Percentiles rank a stretch among this genome's conserved stretches.
Evolutionary conservation across 2,113 vertebrate genomes (phyloP).

Genomic region (Sialia sialis): DNA sequence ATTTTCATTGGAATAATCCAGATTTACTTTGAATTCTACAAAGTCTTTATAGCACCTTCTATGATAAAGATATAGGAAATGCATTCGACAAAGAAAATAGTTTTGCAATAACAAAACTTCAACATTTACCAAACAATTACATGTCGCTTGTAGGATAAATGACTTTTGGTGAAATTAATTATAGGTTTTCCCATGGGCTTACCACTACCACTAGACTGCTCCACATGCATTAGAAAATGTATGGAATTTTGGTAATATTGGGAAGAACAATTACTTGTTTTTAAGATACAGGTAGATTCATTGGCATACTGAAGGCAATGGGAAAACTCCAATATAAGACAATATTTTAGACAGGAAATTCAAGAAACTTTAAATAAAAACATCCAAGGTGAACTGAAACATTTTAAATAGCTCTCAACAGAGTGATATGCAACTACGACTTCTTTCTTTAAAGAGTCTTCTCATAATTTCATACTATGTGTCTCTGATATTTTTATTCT

Average conservation of each 20-base stretch:
- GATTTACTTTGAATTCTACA: neutral
- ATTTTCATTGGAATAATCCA: constrained; percentile 13
- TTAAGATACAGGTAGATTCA: neutral
- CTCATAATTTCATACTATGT: neutral
- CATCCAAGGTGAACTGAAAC: neutral
- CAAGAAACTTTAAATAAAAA: neutral
- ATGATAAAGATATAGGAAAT: neutral
- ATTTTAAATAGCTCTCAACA: neutral
- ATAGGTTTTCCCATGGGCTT: neutral
- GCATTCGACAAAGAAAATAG: neutral
- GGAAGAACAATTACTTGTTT: neutral
- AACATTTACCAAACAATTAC: neutral
- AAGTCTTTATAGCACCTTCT: constrained; percentile 1
- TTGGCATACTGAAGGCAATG: neutral
- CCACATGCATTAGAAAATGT: neutral
- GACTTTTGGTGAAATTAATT: neutral
- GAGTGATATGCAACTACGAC: neutral
- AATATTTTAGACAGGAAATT: neutral
- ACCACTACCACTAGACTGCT: neutral
- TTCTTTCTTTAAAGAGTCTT: neutral
- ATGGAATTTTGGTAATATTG: neutral
- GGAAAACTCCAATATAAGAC: neutral
- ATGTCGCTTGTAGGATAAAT: neutral
- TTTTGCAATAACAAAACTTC: neutral
- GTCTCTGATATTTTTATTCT: neutral